A percentile compares a stretch with the other conserved stretches of the same genome.
Conservation (phyloP, 2,888 invertebrate genomes). For the Dinocampus coccinellae region DNA sequence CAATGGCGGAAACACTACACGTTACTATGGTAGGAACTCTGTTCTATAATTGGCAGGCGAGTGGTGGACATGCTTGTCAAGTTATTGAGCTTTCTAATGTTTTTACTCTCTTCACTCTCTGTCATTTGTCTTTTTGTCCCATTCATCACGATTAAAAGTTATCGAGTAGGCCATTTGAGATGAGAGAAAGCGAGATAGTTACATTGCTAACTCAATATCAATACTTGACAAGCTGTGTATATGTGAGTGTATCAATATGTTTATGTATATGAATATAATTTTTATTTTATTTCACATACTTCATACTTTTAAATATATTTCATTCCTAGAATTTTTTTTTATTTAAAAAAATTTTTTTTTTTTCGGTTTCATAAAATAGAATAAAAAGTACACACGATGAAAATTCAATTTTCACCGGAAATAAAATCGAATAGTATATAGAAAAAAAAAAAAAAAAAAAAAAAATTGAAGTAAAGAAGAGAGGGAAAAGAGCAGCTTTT, state of each 20-base stretch:
- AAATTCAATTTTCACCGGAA: conserved; percentile 4
- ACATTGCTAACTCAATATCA: not conserved
- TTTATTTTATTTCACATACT: not conserved
- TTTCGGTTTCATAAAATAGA: too few relatives aligned
- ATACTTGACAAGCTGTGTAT: conserved; percentile 34
- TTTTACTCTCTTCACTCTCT: not conserved
- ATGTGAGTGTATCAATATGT: conserved; percentile 10
- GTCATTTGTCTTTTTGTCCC: not conserved
- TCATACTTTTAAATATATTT: too few relatives aligned
- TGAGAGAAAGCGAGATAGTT: conserved; percentile 8
- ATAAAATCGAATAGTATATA: not conserved
- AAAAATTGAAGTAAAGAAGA: not conserved
- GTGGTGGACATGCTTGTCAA: conserved; percentile 34
- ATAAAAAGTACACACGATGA: not conserved
- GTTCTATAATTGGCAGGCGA: conserved; percentile 67
- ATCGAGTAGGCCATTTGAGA: not conserved
- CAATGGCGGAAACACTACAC: conserved; percentile 86
- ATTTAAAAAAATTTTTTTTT: too few relatives aligned
- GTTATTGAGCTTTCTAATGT: not conserved
- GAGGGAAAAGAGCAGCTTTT: conserved; percentile 34
- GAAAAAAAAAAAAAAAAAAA: not conserved
- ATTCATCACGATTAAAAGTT: not conserved
- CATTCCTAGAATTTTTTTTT: too few relatives aligned
- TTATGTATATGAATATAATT: not conserved
- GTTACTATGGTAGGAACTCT: conserved; percentile 74